These are phyloP conservation scores for Siderastrea radians DNA, from an alignment of 92 coral and sea anemone genomes.

Conservation along the genomic window DNA sequence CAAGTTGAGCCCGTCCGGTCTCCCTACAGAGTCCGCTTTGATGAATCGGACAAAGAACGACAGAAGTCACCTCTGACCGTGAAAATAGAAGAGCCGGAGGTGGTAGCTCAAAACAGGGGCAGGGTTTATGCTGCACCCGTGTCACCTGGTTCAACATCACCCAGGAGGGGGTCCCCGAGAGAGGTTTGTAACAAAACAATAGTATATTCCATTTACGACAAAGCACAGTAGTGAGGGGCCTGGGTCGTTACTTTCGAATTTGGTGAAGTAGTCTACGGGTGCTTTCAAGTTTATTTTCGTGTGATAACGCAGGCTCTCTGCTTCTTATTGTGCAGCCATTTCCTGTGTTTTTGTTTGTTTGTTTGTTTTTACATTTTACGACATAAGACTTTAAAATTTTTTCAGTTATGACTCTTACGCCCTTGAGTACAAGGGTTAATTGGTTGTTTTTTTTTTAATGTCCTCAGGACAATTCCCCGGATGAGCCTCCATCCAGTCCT, in stretches of 20 bases:
- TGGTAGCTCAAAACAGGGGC: constrained; percentile 14
- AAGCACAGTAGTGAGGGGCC: no score
- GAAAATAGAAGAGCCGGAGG: constrained; percentile 45
- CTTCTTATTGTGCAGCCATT: no score
- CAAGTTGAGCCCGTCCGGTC: constrained; percentile 50
- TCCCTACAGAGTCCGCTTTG: constrained; percentile 49
- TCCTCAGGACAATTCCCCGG: constrained; percentile 64
- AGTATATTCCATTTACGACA: not conserved
- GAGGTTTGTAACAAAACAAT: constrained; percentile 10
- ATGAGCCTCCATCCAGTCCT: constrained; percentile 85
- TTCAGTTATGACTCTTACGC: no score
- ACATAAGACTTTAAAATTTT: no score
- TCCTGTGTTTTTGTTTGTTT: not conserved
- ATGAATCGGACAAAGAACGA: constrained; percentile 53
- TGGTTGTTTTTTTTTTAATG: not conserved
- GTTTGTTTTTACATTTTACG: no score
- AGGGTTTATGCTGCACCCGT: constrained; percentile 3
- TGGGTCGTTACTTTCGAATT: no score
- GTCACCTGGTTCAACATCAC: constrained; percentile 30
- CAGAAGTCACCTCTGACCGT: constrained; percentile 42
- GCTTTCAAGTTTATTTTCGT: not conserved
- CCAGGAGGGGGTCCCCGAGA: constrained; percentile 39
- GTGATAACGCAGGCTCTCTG: no score
- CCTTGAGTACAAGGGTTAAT: not conserved
- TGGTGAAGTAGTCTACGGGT: no score